Conservation (phyloP, 1,140 invertebrate species). For the Teleopsis dalmanni region DNA sequence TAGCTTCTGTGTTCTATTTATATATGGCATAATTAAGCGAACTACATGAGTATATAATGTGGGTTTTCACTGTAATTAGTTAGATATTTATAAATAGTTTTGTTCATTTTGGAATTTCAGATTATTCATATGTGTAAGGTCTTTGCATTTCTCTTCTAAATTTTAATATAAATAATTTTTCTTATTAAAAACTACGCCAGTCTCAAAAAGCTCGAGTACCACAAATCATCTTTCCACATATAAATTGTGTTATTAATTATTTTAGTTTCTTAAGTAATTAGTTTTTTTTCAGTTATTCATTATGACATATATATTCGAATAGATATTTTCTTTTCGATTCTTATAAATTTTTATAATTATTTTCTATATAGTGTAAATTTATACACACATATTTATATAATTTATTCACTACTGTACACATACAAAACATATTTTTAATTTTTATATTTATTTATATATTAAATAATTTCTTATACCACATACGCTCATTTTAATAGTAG, state of each 20-base stretch:
- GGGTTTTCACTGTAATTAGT: slow-evolving; percentile 3
- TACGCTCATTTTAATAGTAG: neutral
- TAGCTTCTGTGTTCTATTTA: neutral
- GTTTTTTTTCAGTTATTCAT: no score
- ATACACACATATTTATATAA: neutral
- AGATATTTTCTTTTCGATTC: neutral
- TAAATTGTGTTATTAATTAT: neutral
- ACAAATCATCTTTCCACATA: slow-evolving; percentile 15
- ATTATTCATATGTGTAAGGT: neutral
- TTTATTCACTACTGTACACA: slow-evolving; percentile 10
- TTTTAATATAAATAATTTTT: slow-evolving; percentile 7
- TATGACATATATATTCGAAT: neutral
- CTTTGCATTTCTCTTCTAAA: slow-evolving; percentile 1
- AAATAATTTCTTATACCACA: neutral
- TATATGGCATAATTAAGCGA: slow-evolving; percentile 7
- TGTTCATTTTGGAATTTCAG: neutral
- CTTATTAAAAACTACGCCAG: slow-evolving; percentile 40
- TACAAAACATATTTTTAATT: slow-evolving; percentile 5
- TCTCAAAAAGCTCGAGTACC: slow-evolving; percentile 45
- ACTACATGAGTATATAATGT: slow-evolving; percentile 1
- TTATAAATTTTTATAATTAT: slow-evolving; percentile 5
- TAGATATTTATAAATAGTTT: slow-evolving; percentile 7
- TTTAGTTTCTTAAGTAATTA: no score
- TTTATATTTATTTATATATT: neutral
- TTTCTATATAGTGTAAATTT: neutral